Base-by-base conservation (phyloP, 2,113 vertebrate genomes). In the Genyomyrus donnyi region DNA sequence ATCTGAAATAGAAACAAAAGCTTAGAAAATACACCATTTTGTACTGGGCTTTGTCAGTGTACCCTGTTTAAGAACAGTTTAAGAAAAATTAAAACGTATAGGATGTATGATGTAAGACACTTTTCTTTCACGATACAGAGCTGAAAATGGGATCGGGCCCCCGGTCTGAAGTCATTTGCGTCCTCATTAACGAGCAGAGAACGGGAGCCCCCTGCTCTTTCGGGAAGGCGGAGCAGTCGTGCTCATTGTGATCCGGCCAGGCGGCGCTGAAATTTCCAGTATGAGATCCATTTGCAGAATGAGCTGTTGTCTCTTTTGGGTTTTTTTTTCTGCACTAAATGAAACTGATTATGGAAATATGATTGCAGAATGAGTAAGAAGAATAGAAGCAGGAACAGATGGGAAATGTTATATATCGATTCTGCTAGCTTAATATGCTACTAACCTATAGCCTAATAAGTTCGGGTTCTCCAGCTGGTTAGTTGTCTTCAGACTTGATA, bases 281-380 rank as follows among this genome's bases (percentile, higher is more conserved):
- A 52, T 39, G 48, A 42, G 56, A 84, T 90, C 83, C 42, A 90
- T 90, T 90, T 87, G 66, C 85, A 90, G 45, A 45, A 50, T 62
- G 83, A 42, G 48, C 42, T 21, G 48, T 87, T 87, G 56, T 50
- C 89, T 35, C 46, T 50, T 13, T 46, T 70, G 66, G 62, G 42
- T 7, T 31, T 19, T 70, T 70, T 31, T 15, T 70, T 31, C 62
- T 70, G 24, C 42, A 7, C 39, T 45, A 48, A 19, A 56, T 62
- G 39, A 48, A 50, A 48, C 80, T 84, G 19, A 53, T 56, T 8
- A 27, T 74, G 42, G 19, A 53, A 70, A 58, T 48, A 56, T 53
- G 35, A 58, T 31, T 52, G 13, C 15, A 31, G 86, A 48, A 50
- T 86, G 84, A 86, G 42, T 19, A 49, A 46, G 46, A 49, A 49